Percentiles rank a stretch among this genome's conserved stretches.
These are phyloP conservation scores for Brachionus rubens DNA, from an alignment of 1,140 invertebrate genomes.

Conservation along the genomic window DNA sequence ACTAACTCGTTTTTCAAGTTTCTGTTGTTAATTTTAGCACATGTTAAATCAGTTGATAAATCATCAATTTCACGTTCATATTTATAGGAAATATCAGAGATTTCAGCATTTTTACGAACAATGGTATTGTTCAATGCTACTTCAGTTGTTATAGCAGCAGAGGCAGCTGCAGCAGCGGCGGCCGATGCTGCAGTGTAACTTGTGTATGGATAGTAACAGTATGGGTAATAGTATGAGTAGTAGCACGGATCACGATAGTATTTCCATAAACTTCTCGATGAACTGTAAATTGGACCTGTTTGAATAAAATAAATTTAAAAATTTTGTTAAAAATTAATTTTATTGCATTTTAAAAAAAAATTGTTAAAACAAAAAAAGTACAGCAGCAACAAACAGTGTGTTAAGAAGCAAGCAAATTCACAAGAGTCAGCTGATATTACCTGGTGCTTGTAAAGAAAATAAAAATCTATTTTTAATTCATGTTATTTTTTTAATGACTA, in stretches of 20 bases:
- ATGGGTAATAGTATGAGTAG: not conserved
- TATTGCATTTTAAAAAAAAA: conserved; percentile 30
- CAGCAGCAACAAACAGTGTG: no score
- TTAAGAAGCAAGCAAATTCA: conserved; percentile 31
- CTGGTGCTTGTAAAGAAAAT: conserved; percentile 46
- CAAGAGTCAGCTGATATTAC: conserved; percentile 46
- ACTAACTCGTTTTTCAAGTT: conserved; percentile 58
- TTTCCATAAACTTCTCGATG: conserved; percentile 7
- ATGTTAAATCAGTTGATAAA: conserved; percentile 53
- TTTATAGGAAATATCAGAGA: conserved; percentile 55
- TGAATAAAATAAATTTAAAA: not conserved
- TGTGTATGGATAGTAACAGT: conserved; percentile 44
- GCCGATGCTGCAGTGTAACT: not conserved
- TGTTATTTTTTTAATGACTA: not conserved
- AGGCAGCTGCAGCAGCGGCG: not conserved
- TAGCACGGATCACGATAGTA: not conserved
- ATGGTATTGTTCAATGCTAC: conserved; percentile 7
- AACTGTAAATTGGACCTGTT: conserved; percentile 28
- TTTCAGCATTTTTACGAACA: conserved; percentile 48
- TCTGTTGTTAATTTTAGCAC: conserved; percentile 52
- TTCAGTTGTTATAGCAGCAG: conserved; percentile 24
- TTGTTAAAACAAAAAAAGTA: not conserved
- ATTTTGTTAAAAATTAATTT: conserved; percentile 8
- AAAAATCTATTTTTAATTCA: not conserved
- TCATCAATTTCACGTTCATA: conserved; percentile 56